Evolutionary conservation across 2,888 invertebrate genomes (phyloP).

Genomic region (Aporophyla nigra): DNA sequence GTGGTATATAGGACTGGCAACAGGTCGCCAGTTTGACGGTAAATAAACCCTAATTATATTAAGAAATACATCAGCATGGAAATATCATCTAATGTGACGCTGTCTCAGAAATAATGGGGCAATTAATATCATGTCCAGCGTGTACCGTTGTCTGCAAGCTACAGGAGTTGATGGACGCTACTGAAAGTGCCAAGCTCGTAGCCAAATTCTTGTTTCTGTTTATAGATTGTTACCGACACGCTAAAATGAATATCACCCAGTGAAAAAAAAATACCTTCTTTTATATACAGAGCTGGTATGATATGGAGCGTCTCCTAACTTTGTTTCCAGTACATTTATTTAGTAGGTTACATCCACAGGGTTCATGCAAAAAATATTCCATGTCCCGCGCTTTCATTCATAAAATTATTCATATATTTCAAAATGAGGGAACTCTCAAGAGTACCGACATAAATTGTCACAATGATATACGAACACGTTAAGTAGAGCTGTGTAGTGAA

Average conservation of each 20-base stretch:
- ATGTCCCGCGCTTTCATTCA: conserved; percentile 15
- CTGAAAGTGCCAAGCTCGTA: too few species aligned
- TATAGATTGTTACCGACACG: too few species aligned
- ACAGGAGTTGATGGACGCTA: too few species aligned
- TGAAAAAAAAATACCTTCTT: background rate
- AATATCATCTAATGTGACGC: too few species aligned
- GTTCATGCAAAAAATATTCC: conserved; percentile 17
- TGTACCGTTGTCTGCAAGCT: too few species aligned
- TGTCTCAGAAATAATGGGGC: too few species aligned
- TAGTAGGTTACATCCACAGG: background rate
- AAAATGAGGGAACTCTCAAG: conserved; percentile 20
- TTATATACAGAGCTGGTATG: background rate
- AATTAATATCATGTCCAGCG: too few species aligned
- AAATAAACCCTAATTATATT: conserved; percentile 6
- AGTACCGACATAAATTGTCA: conserved; percentile 31
- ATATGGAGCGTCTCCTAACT: background rate
- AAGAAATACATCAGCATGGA: background rate
- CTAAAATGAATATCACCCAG: too few species aligned
- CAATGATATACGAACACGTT: conserved; percentile 34
- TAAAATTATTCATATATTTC: conserved; percentile 50
- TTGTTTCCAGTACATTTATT: conserved; percentile 27
- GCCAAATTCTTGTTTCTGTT: too few species aligned
- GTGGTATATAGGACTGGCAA: conserved; percentile 26
- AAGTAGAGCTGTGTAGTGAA: conserved; percentile 5
- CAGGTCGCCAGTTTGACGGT: conserved; percentile 33